A percentile compares a stretch with the other conserved stretches of the same genome.
phyloP scores from a whole-genome alignment of 2,888 invertebrate species.

The Hypolimnas misippus region DNA sequence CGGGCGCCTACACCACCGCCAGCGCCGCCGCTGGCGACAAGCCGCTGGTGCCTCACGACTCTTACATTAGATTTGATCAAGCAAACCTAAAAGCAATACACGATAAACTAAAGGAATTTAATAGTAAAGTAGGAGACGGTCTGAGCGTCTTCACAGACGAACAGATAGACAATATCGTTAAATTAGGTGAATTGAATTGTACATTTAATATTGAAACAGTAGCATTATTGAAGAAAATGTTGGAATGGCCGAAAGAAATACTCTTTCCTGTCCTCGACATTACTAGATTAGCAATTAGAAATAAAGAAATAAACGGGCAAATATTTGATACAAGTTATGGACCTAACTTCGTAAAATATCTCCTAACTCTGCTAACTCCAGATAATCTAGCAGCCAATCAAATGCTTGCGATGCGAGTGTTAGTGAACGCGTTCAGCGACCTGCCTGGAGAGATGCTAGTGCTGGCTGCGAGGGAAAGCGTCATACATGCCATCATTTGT shows the following conservation, averaged over 20 bases:
- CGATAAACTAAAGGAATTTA: conserved; percentile 90
- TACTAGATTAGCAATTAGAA: conserved; percentile 91
- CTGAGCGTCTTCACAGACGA: conserved; percentile 79
- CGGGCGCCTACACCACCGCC: conserved; percentile 87
- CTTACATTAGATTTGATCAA: conserved; percentile 87
- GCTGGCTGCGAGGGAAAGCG: conserved; percentile 81
- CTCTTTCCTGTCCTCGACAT: conserved; percentile 96
- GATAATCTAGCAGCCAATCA: conserved; percentile 88
- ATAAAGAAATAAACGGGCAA: conserved; percentile 82
- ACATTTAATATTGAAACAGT: conserved; percentile 76
- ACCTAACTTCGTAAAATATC: conserved; percentile 66
- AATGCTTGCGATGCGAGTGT: conserved; percentile 89
- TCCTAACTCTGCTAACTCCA: conserved; percentile 65
- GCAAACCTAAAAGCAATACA: conserved; percentile 90
- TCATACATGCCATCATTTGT: conserved; percentile 81
- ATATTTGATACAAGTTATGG: conserved; percentile 73
- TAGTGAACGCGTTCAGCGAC: conserved; percentile 93
- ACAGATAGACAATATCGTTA: conserved; percentile 85
- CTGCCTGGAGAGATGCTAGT: conserved; percentile 86
- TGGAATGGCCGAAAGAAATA: conserved; percentile 90
- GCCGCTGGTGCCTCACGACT: conserved; percentile 71
- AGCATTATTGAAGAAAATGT: conserved; percentile 83
- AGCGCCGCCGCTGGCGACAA: conserved; percentile 59
- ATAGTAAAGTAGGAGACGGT: conserved; percentile 83
- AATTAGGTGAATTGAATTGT: conserved; percentile 83